phyloP scores from a whole-genome alignment of 1,140 invertebrate genomes.

The Samia ricini region DNA sequence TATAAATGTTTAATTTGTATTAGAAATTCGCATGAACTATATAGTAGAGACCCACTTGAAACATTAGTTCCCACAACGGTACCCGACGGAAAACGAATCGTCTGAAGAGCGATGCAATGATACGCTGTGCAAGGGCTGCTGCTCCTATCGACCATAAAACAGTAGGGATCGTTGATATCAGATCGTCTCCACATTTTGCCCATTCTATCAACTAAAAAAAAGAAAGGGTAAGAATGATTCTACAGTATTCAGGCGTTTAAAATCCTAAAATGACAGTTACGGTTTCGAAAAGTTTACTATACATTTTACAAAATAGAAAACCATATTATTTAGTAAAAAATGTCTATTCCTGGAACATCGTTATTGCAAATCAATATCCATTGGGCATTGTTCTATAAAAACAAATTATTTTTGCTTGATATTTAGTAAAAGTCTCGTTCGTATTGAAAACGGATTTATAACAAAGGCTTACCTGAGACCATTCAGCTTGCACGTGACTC shows the following conservation, averaged over 20 bases:
- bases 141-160: conserved; percentile 55
- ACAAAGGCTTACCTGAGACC: conserved; percentile 17
- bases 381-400: too few relatives aligned
- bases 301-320: too few relatives aligned
- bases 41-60: conserved; percentile 38
- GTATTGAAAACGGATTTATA: too few relatives aligned
- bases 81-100: conserved; percentile 56
- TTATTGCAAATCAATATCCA: too few relatives aligned
- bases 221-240: too few relatives aligned
- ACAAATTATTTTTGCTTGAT: too few relatives aligned
- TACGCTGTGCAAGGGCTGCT: conserved; percentile 48
- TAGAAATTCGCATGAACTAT: neutral
- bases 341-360: too few relatives aligned
- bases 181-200: conserved; percentile 75
- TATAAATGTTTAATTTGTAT: neutral
- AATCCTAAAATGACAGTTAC: too few relatives aligned
- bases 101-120: conserved; percentile 48
- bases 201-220: conserved; percentile 44
- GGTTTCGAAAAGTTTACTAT: too few relatives aligned
- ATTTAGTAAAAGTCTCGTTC: too few relatives aligned
- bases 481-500: conserved; percentile 23
- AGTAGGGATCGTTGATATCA: conserved; percentile 69
- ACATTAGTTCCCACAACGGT: conserved; percentile 54
- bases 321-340: too few relatives aligned
- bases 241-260: too few relatives aligned